Evolutionary conservation across 2,888 invertebrate genomes (phyloP), one percentile per base, ranked within the genome.

Genomic region (Leptopilina myrica): DNA sequence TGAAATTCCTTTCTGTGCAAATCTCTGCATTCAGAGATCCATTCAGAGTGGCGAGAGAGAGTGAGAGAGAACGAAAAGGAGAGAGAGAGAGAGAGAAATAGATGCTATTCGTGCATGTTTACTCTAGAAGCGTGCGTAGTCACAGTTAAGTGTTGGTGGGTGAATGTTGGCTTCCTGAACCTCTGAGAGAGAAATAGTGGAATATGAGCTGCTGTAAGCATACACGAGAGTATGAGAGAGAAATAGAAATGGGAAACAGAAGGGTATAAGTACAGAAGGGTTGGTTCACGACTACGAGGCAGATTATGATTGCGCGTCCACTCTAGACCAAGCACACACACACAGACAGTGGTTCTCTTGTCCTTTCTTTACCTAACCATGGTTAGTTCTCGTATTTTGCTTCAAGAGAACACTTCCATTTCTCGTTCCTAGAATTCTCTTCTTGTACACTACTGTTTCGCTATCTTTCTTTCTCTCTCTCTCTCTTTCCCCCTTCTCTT

Each of bases 261-360:
- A 76, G 20, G 73, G 15, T 40, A 9, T 56, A 15, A 49, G 73
- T 9, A 56, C 26, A 73, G 81, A 76, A 56, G 67, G 76, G 65
- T 26, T 49, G 73, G 79, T 59, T 82, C 75, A 78, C 73, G 80
- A 80, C 67, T 78, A 82, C 76, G 73, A 75, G 80, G 75, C 81
- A 78, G 82, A 82, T 82, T 82, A 82, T 82, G 81, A 82, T 80
- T 81, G 82, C 81, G 81, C 81, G 81, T 82, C 81, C 82, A 79
- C 77, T 82, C 65, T 62, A 46, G 5, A n/a, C 62, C 9, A 14
- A 33, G 49, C 79, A 81, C 33, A 33, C 33, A 4, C 33, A 33
- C 33, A 33, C 33, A 33, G 4, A 33, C 79, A 81, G 79, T 43
- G 80, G 78, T 78, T 81, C 81, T 81, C 82, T 66, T 53, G 26